Percentiles rank a stretch among this genome's conserved stretches.
These are phyloP conservation scores for Apamea sordens DNA, from an alignment of 2,888 invertebrate species.

Conservation along the genomic window DNA sequence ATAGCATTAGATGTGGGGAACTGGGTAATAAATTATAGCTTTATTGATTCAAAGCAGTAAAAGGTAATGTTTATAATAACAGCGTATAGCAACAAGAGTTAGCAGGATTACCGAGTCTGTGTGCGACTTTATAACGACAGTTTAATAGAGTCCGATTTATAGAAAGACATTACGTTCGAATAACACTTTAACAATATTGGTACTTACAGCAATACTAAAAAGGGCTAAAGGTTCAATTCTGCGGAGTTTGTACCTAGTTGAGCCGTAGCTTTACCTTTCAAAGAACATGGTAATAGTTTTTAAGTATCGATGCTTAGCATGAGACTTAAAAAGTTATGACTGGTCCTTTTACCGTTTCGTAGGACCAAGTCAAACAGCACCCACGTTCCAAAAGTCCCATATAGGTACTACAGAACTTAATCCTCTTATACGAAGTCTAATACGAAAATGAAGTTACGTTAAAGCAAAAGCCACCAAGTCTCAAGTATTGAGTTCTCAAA, in stretches of 20 bases:
- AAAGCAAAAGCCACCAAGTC: slow-evolving; percentile 9
- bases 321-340: neutral
- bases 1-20: slow-evolving; percentile 29
- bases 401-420: slow-evolving; percentile 18
- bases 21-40: slow-evolving; percentile 39
- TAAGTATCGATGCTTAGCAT: neutral
- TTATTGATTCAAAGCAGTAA: slow-evolving; percentile 54
- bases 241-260: slow-evolving; percentile 11
- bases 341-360: slow-evolving; percentile 5
- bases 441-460: slow-evolving; percentile 28
- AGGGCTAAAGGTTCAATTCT: slow-evolving; percentile 4
- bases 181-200: slow-evolving; percentile 37
- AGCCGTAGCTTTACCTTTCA: neutral
- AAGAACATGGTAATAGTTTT: neutral
- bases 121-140: slow-evolving; percentile 41
- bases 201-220: slow-evolving; percentile 15
- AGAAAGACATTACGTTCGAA: slow-evolving; percentile 39
- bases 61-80: slow-evolving; percentile 33
- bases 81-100: slow-evolving; percentile 32
- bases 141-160: slow-evolving; percentile 48
- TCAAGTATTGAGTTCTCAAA: slow-evolving; percentile 53
- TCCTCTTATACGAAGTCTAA: slow-evolving; percentile 37
- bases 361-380: slow-evolving; percentile 8
- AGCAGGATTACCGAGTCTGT: slow-evolving; percentile 34
- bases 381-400: slow-evolving; percentile 11